Base-by-base conservation (phyloP, 2,888 invertebrate genomes). In the Lucinisca nassula region DNA sequence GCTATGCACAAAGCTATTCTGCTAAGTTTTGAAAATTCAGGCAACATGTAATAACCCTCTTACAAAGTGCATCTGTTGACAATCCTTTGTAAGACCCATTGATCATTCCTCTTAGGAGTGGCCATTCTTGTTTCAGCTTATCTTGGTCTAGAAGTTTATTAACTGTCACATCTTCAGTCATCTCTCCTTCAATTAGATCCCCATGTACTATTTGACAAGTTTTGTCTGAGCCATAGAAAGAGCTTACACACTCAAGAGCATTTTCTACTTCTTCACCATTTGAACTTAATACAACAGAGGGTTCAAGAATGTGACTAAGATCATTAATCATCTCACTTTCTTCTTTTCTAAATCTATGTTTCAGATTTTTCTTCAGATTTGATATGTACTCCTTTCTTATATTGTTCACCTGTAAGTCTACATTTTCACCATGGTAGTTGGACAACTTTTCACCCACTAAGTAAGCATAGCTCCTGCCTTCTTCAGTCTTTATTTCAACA, bases 1-100 rank as follows among this genome's bases (percentile, higher is more conserved):
- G 81, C 77, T 67, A 88, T 58, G 38, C 84, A 88, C 27, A 84
- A 21, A 27, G 75, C 87, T 27, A 88, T 84, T 27, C 12, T 30
- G 27, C 74, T 74, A 14, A 84, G 35, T 8, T n/a, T 82, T 14
- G 79, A 30, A 21, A 79, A 38, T 32, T 84, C 84, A 27, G 82
- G 84, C n/a, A 81, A 4, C 2, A 70, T 45, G 3, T 79, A 14
- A 81, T 77, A 17, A 87, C 37, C 35, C 73, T 61, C 35, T 70
- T 77, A 38, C 87, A 83, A 21, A 87, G 32, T 0, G 55, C 61
- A 8, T 30, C 6, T 17, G 61, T 4, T 10, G 38, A 17, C 8
- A 79, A 24, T 3, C 51, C 49, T 4, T 27, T 51, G 32, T 82
- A 85, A n/a, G 84, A 32, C 27, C 88, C 88, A 27, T 37, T 45